phyloP scores from a whole-genome alignment of 2,797 vertebrate genomes.

The Chiroxiphia lanceolata region DNA sequence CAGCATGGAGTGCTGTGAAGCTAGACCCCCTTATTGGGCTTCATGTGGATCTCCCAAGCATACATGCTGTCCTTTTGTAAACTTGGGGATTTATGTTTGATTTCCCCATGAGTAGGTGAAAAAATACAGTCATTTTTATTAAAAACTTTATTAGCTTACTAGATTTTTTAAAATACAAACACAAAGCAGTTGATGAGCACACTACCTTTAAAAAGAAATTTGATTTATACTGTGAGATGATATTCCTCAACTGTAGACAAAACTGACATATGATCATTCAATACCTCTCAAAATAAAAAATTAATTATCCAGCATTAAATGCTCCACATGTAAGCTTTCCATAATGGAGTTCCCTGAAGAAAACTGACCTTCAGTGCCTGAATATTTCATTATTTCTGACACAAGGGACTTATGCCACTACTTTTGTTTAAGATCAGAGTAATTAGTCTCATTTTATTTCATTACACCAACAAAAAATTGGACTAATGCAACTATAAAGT shows the following conservation, averaged over 20 bases:
- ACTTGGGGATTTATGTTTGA: not conserved
- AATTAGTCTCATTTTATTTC: slow-evolving; percentile 13
- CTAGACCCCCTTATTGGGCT: not conserved
- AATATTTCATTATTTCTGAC: slow-evolving; percentile 27
- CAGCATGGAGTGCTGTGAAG: not conserved
- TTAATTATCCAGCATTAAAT: not conserved
- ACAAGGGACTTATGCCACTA: not conserved
- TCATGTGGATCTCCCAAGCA: not conserved
- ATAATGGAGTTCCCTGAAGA: not conserved
- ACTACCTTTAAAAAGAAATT: not conserved
- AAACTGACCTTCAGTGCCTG: not conserved
- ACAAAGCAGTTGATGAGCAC: not conserved
- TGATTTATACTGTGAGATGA: not conserved
- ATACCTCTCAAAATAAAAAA: not conserved
- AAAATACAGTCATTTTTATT: not conserved
- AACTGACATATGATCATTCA: not conserved
- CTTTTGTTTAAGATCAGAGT: not conserved
- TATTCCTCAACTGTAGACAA: not conserved
- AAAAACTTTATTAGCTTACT: slow-evolving; percentile 5
- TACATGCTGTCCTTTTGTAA: not conserved
- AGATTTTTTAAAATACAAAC: not conserved
- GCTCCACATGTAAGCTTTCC: not conserved
- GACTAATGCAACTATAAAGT: not conserved
- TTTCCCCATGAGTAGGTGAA: not conserved
- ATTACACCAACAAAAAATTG: not conserved